Conservation (phyloP, 2,113 vertebrate genomes). For the Notechis scutatus region DNA sequence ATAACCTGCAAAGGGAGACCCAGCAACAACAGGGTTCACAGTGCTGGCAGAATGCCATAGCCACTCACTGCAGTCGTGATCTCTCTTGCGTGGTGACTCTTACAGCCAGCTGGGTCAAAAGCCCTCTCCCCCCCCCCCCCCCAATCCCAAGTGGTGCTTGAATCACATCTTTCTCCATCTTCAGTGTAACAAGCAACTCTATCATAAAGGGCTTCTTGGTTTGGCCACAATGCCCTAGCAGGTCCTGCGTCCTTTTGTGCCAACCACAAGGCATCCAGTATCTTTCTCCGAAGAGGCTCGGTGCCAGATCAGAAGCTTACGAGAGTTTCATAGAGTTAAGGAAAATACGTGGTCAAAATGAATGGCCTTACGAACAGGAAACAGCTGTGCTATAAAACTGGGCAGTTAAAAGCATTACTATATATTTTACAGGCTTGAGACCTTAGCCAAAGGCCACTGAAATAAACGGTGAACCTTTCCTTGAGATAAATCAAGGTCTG, state of each 20-base stretch:
- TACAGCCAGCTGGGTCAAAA: constrained; percentile 28
- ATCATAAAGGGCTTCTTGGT: background rate
- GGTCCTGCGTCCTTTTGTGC: background rate
- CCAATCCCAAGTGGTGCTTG: constrained; percentile 3
- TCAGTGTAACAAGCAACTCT: background rate
- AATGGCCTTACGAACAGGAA: background rate
- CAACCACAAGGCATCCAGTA: background rate
- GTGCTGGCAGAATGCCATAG: constrained; percentile 16
- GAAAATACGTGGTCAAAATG: background rate
- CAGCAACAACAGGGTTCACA: constrained; percentile 27
- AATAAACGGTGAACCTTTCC: background rate
- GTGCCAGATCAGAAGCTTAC: background rate
- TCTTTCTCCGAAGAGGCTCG: background rate
- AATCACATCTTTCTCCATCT: constrained; percentile 3
- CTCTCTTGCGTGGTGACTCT: constrained; percentile 16
- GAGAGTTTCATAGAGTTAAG: background rate
- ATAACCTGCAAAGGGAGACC: constrained; percentile 48
- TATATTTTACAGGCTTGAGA: background rate
- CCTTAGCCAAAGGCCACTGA: background rate
- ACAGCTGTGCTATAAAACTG: background rate
- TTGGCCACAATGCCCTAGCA: background rate
- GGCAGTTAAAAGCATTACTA: background rate
- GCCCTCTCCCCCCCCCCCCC: background rate
- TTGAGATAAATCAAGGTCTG: background rate
- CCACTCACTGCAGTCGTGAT: constrained; percentile 10